These are phyloP conservation scores for Lepisosteus osseus DNA, from an alignment of 2,113 vertebrate genomes.

Conservation along the genomic window DNA sequence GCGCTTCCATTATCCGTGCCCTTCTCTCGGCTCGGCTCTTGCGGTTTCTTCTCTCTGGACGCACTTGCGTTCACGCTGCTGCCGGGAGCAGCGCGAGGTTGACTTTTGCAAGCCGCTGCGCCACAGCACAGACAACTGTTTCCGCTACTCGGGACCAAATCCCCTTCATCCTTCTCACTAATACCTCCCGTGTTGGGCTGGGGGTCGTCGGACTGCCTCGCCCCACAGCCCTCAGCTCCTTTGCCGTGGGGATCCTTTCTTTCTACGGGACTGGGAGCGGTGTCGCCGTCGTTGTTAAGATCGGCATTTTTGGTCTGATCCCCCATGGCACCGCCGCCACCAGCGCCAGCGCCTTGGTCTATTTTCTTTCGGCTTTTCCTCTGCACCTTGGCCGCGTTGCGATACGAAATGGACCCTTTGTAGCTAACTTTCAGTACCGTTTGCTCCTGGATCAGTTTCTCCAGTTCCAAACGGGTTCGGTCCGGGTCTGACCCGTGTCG, in stretches of 20 bases:
- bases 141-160: slow-evolving; percentile 47
- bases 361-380: slow-evolving; percentile 72
- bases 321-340: slow-evolving; percentile 56
- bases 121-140: slow-evolving; percentile 51
- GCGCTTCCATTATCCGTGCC: slow-evolving; percentile 1
- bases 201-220: slow-evolving; percentile 30
- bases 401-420: slow-evolving; percentile 88
- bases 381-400: slow-evolving; percentile 82
- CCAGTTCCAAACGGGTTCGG: slow-evolving; percentile 83
- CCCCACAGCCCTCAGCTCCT: slow-evolving; percentile 41
- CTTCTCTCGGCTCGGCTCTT: slow-evolving; percentile 61
- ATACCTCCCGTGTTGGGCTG: slow-evolving; percentile 28
- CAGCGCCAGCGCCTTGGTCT: slow-evolving; percentile 57
- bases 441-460: slow-evolving; percentile 84
- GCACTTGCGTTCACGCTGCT: slow-evolving; percentile 62
- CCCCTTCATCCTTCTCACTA: slow-evolving; percentile 34
- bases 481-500: slow-evolving; percentile 84
- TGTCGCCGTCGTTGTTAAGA: slow-evolving; percentile 68
- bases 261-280: slow-evolving; percentile 61
- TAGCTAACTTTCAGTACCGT: slow-evolving; percentile 88
- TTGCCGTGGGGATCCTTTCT: slow-evolving; percentile 48
- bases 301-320: slow-evolving; percentile 66
- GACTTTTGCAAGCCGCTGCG: slow-evolving; percentile 37
- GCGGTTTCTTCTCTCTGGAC: slow-evolving; percentile 57
- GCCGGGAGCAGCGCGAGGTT: slow-evolving; percentile 24